These are phyloP conservation scores for Thunnus maccoyii DNA, from an alignment of 2,113 vertebrate species.

Conservation along the genomic window DNA sequence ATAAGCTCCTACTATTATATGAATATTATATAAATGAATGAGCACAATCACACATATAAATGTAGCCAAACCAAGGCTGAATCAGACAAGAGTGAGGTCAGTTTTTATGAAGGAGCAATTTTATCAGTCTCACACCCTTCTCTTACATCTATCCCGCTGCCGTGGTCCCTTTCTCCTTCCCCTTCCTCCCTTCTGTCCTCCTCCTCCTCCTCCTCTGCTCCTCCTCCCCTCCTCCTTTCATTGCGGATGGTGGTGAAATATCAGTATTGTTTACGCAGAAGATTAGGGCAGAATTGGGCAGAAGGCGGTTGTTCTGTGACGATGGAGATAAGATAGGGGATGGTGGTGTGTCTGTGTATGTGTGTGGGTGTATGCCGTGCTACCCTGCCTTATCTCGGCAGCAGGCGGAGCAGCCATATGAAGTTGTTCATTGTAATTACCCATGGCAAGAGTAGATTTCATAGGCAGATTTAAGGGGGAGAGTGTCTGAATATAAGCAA, in stretches of 20 bases:
- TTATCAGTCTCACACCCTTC: constrained; percentile 52
- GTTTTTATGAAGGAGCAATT: constrained; percentile 54
- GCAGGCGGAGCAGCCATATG: constrained; percentile 93
- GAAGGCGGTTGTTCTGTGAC: constrained; percentile 97
- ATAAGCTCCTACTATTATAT: neutral
- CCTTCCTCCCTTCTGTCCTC: constrained; percentile 38
- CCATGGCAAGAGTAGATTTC: constrained; percentile 96
- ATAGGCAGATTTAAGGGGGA: constrained; percentile 84
- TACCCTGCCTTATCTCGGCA: constrained; percentile 90
- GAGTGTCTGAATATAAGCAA: constrained; percentile 49
- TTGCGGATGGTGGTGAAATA: constrained; percentile 95
- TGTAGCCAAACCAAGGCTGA: neutral
- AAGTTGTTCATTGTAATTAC: constrained; percentile 99
- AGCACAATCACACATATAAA: constrained; percentile 6
- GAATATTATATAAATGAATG: constrained; percentile 9
- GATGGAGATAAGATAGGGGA: constrained; percentile 98
- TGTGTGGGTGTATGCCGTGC: constrained; percentile 85
- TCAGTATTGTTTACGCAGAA: constrained; percentile 99
- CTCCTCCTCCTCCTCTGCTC: constrained; percentile 60
- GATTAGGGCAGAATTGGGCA: constrained; percentile 99
- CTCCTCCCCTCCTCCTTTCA: constrained; percentile 76
- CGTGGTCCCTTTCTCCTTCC: constrained; percentile 47
- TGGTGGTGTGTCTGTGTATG: constrained; percentile 84
- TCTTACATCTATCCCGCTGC: constrained; percentile 39
- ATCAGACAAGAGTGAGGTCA: constrained; percentile 28